A percentile compares a stretch with the other conserved stretches of the same genome.
Evolutionary conservation across 2,888 invertebrate genomes (phyloP).

Genomic region (Trichacis sp.): DNA sequence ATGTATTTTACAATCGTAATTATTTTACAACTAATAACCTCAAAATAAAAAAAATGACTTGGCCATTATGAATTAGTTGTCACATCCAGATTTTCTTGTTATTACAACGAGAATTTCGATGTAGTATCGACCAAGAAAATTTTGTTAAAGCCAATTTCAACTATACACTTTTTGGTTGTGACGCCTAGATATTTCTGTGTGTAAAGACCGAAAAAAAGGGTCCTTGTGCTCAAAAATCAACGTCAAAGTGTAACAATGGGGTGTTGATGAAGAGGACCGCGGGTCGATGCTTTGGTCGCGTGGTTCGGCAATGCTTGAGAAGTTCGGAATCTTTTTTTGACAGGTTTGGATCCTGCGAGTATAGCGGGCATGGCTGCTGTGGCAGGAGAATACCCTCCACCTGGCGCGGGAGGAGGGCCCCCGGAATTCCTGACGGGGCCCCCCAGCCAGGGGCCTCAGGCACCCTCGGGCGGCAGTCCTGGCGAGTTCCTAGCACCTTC

Average conservation of each 20-base stretch:
- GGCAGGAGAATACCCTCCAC: conserved; percentile 67
- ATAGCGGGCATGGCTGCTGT: conserved; percentile 67
- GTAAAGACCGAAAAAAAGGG: background rate
- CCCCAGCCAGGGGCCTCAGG: conserved; percentile 65
- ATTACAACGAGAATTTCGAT: no score
- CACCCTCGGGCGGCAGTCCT: conserved; percentile 65
- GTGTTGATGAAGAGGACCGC: background rate
- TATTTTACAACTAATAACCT: no score
- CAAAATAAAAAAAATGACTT: no score
- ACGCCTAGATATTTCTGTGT: no score
- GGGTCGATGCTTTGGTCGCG: conserved; percentile 43
- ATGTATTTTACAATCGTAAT: no score
- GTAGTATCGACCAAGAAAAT: no score
- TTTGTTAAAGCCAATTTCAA: no score
- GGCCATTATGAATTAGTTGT: no score
- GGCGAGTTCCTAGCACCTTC: conserved; percentile 67
- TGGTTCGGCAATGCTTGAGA: conserved; percentile 44
- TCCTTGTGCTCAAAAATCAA: background rate
- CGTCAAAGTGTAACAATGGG: background rate
- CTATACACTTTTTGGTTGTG: no score
- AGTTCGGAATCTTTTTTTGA: conserved; percentile 56
- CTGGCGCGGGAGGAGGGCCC: conserved; percentile 66
- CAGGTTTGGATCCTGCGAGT: conserved; percentile 66
- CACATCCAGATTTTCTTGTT: no score
- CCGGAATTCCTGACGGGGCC: conserved; percentile 67